phyloP scores from a whole-genome alignment of 2,113 vertebrate species.

The Capricornis sumatraensis region DNA sequence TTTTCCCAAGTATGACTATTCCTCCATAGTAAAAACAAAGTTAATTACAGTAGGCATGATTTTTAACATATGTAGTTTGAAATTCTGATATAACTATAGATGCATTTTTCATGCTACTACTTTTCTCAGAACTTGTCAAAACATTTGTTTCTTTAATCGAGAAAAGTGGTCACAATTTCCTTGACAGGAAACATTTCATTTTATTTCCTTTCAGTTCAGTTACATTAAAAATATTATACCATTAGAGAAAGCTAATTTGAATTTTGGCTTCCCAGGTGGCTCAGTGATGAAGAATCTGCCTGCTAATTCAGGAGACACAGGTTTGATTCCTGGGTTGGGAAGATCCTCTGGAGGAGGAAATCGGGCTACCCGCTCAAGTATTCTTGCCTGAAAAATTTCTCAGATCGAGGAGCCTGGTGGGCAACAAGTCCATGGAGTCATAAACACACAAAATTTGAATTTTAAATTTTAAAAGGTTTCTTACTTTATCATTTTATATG shows the following conservation, averaged over 20 bases:
- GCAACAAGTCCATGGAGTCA: not conserved
- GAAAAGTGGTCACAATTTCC: not conserved
- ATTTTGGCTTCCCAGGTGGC: not conserved
- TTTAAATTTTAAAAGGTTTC: slow-evolving; percentile 16
- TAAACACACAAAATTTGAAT: not conserved
- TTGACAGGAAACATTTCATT: not conserved
- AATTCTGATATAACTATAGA: not conserved
- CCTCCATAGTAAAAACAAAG: not conserved
- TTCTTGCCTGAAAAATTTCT: not conserved
- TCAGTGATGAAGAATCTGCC: not conserved
- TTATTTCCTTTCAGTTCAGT: not conserved
- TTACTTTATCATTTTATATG: not conserved
- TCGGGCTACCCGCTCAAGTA: not conserved
- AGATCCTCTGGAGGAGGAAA: not conserved
- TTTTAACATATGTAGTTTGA: not conserved
- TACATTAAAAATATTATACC: not conserved
- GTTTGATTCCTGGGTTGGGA: not conserved
- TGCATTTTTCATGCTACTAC: not conserved
- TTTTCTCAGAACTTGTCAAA: not conserved
- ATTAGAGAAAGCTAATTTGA: not conserved
- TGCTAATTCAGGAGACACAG: not conserved
- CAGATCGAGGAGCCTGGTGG: not conserved
- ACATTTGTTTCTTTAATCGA: not conserved
- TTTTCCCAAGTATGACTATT: not conserved
- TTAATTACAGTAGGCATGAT: not conserved